These are phyloP conservation scores for Sarcophaga rosellei DNA, from an alignment of 2,888 invertebrate species.

Conservation along the genomic window DNA sequence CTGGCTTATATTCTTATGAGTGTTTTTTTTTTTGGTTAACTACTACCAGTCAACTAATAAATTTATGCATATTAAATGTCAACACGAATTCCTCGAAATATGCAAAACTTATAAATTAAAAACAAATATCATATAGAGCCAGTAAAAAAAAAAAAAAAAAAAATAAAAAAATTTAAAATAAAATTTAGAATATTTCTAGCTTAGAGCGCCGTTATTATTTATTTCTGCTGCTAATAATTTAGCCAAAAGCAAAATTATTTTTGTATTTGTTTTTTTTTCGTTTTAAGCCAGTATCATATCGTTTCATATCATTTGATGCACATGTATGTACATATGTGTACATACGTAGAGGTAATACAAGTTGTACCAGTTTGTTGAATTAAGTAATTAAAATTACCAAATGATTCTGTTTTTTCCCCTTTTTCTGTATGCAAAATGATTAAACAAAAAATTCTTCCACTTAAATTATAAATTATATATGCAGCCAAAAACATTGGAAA, in stretches of 20 bases:
- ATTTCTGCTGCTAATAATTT: slow-evolving; percentile 28
- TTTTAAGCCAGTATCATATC: neutral
- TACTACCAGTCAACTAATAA: slow-evolving; percentile 12
- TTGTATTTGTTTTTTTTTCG: neutral
- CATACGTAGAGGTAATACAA: slow-evolving; percentile 7
- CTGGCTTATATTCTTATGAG: neutral
- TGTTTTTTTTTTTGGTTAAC: neutral
- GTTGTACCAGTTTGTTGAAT: slow-evolving; percentile 55
- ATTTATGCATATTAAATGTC: slow-evolving; percentile 58
- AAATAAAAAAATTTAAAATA: slow-evolving; percentile 22
- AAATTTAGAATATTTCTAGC: slow-evolving; percentile 33
- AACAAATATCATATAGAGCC: neutral
- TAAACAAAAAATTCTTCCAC: neutral
- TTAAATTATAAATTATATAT: neutral
- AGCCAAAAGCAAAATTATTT: neutral
- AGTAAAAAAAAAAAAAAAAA: neutral
- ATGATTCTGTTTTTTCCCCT: neutral
- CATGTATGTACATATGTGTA: neutral
- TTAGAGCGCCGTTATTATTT: slow-evolving; percentile 13
- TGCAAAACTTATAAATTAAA: slow-evolving; percentile 18
- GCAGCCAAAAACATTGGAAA: neutral
- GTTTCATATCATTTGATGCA: neutral
- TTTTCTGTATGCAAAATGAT: neutral
- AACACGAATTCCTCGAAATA: slow-evolving; percentile 38
- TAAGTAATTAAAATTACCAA: slow-evolving; percentile 28